Percentiles rank a stretch among this genome's conserved stretches.
phyloP scores from a whole-genome alignment of 2,888 invertebrate species.

The Drosophila seclusa region DNA sequence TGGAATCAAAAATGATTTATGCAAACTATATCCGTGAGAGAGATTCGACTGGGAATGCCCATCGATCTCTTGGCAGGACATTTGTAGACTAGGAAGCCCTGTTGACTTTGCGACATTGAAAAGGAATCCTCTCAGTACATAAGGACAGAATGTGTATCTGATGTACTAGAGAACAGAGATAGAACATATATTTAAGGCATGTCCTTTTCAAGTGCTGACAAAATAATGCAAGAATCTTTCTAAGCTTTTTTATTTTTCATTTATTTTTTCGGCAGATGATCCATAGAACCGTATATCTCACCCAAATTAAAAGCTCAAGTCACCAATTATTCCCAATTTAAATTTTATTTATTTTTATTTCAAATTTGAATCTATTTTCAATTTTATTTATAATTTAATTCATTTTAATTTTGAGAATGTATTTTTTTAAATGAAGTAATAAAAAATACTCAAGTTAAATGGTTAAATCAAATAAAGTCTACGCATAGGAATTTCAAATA shows the following conservation, averaged over 20 bases:
- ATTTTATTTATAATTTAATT: too few relatives aligned
- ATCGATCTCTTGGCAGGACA: background rate
- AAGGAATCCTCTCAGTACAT: background rate
- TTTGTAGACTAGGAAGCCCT: background rate
- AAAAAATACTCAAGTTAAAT: background rate
- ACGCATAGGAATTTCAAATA: background rate
- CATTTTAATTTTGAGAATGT: too few relatives aligned
- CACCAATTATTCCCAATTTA: background rate
- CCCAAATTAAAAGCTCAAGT: rapidly evolving
- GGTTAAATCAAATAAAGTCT: background rate
- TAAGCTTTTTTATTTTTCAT: background rate
- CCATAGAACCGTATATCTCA: background rate
- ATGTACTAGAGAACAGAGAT: background rate
- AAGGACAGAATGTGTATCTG: background rate
- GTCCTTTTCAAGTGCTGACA: background rate
- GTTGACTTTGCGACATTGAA: background rate
- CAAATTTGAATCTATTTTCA: background rate
- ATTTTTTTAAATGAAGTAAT: background rate
- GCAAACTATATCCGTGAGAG: background rate
- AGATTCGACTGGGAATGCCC: background rate
- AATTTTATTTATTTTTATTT: background rate
- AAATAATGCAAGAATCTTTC: background rate
- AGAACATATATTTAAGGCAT: background rate
- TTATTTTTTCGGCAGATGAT: too few relatives aligned
- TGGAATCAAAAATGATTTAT: background rate